Evolutionary conservation across 2,113 vertebrate genomes (phyloP), one percentile per base, ranked within the genome.

Genomic region (Dendropsophus ebraccatus): DNA sequence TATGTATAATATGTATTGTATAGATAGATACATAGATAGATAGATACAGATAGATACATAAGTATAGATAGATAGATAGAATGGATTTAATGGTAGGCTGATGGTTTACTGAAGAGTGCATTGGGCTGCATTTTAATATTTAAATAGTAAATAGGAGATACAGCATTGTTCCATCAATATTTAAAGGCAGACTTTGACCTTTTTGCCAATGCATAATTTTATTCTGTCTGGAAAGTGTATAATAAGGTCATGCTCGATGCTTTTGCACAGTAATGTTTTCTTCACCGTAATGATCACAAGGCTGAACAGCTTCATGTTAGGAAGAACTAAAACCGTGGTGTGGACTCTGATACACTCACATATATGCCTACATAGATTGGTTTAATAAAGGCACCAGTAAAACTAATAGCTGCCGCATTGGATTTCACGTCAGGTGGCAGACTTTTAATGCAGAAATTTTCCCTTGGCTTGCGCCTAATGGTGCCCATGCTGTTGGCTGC

Each of bases 141-240:
- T 45, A 41, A 45, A 41, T 80, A 16, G 35, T 45, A 28, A 81
- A 65, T 65, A 47, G 23, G 0, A 30, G 16, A 41, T 62, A n/a
- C 35, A 62, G 32, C 54, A 62, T 60, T 37, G 35, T 79, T 37
- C 54, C 35, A 80, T 80, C 54, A 80, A 62, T 45, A 80, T 60
- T 80, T 80, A 62, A 80, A 80, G 19, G 9, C 35, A 41, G 35
- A 23, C 37, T 14, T 6, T 47, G 37, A 81, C 77, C 77, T 62
- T 79, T 81, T 47, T 28, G 23, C 50, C 32, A 14, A 9, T 28
- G 37, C 35, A 62, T 80, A n/a, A 80, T 80, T 80, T 58, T n/a
- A n/a, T 62, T 62, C 56, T 45, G 78, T 62, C 56, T 80, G 56
- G 56, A 62, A 65, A 80, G 50, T 65, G 78, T 45, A 81, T 81